phyloP scores from a whole-genome alignment of 2,797 vertebrate species.

The Galago senegalensis region DNA sequence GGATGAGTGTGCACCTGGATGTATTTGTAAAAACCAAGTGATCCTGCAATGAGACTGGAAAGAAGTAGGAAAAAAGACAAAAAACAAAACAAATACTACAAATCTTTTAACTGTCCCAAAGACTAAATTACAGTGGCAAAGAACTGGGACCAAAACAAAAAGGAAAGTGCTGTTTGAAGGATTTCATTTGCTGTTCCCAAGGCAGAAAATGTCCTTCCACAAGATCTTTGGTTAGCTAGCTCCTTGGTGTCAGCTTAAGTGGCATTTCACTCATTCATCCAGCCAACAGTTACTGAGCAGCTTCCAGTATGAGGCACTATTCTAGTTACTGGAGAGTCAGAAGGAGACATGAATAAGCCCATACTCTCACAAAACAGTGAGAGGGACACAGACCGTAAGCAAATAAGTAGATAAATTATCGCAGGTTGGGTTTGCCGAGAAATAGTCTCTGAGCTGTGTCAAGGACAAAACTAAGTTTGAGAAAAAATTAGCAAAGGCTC shows the following conservation, averaged over 20 bases:
- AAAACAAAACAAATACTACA: background rate
- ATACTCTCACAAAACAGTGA: background rate
- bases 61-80: background rate
- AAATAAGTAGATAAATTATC: background rate
- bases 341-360: background rate
- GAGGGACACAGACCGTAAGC: background rate
- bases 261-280: constrained; percentile 26
- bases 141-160: constrained; percentile 5
- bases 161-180: constrained; percentile 24
- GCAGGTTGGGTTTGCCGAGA: background rate
- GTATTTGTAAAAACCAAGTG: constrained; percentile 43
- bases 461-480: constrained; percentile 43
- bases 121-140: constrained; percentile 43
- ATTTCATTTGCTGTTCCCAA: constrained; percentile 46
- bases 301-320: background rate
- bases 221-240: constrained; percentile 40
- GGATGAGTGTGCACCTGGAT: background rate
- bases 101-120: constrained; percentile 19
- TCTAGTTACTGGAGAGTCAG: background rate
- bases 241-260: constrained; percentile 18
- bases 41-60: background rate
- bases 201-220: constrained; percentile 12
- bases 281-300: background rate
- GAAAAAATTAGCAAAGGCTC: constrained; percentile 28
- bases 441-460: background rate